A percentile compares a stretch with the other conserved stretches of the same genome.
Conservation (phyloP, 2,113 vertebrate genomes). For the Myrmecophaga tridactyla region DNA sequence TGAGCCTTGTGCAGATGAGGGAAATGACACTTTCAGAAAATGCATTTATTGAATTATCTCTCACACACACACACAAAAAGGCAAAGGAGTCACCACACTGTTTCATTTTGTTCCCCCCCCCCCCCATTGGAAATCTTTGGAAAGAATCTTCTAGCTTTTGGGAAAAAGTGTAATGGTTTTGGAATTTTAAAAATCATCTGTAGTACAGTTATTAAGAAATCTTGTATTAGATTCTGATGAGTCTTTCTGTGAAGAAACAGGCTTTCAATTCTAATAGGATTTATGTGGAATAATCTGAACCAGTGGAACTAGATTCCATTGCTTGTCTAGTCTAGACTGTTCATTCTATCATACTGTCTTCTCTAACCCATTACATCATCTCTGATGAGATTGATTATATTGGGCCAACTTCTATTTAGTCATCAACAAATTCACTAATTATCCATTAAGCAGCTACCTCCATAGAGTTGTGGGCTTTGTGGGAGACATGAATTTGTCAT, state of each 20-base stretch:
- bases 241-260: slow-evolving; percentile 30
- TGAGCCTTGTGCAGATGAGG: slow-evolving; percentile 23
- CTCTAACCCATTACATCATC: background rate
- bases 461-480: slow-evolving; percentile 15
- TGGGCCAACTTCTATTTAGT: slow-evolving; percentile 40
- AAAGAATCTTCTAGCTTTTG: slow-evolving; percentile 6
- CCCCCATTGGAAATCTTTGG: background rate
- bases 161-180: background rate
- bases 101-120: background rate
- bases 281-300: slow-evolving; percentile 10
- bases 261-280: background rate
- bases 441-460: slow-evolving; percentile 25
- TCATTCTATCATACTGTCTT: slow-evolving; percentile 28
- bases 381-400: slow-evolving; percentile 45
- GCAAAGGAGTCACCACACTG: background rate
- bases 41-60: slow-evolving; percentile 44
- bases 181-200: background rate
- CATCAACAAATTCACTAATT: slow-evolving; percentile 55
- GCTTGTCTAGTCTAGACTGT: slow-evolving; percentile 32
- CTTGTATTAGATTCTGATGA: background rate
- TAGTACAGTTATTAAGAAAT: background rate
- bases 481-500: background rate
- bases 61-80: slow-evolving; percentile 40
- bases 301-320: background rate
- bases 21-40: slow-evolving; percentile 38